These are phyloP conservation scores for Oncorhynchus nerka DNA, from an alignment of 2,113 vertebrate species.

Conservation along the genomic window DNA sequence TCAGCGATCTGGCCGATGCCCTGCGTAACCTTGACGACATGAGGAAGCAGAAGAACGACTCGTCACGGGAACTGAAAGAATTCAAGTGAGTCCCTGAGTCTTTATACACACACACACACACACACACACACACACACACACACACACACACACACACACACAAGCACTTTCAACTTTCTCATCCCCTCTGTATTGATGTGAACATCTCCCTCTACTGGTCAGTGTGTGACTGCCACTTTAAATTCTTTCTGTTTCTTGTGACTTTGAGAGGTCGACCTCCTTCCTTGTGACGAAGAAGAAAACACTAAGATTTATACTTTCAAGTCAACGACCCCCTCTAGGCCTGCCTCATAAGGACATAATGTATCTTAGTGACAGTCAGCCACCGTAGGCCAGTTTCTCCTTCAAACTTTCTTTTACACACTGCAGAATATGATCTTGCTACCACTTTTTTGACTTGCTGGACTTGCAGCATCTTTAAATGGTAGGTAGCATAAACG, in stretches of 20 bases:
- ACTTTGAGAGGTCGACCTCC: slow-evolving; percentile 36
- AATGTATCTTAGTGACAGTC: slow-evolving; percentile 57
- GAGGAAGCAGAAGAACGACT: slow-evolving; percentile 93
- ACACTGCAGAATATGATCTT: slow-evolving; percentile 5
- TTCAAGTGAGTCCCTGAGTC: slow-evolving; percentile 80
- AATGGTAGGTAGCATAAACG: too few species aligned
- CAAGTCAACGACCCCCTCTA: slow-evolving; percentile 54
- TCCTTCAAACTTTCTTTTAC: slow-evolving; percentile 5
- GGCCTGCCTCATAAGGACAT: slow-evolving; percentile 39
- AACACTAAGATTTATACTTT: slow-evolving; percentile 39
- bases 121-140: too few species aligned
- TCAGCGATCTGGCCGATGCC: slow-evolving; percentile 92
- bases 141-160: too few species aligned
- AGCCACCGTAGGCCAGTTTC: neutral
- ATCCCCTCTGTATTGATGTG: neutral
- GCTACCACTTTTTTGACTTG: neutral
- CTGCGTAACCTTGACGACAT: slow-evolving; percentile 94
- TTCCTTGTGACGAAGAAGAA: slow-evolving; percentile 15
- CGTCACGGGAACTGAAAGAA: slow-evolving; percentile 88
- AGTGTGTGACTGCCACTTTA: slow-evolving; percentile 23
- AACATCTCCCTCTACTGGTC: slow-evolving; percentile 61
- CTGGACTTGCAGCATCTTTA: neutral
- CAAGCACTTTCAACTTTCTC: neutral
- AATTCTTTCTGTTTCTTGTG: slow-evolving; percentile 7
- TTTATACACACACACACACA: neutral